Evolutionary conservation across 37 sponge, comb jelly and placozoan genomes (phyloP).

Genomic region (Haliclona indistincta): DNA sequence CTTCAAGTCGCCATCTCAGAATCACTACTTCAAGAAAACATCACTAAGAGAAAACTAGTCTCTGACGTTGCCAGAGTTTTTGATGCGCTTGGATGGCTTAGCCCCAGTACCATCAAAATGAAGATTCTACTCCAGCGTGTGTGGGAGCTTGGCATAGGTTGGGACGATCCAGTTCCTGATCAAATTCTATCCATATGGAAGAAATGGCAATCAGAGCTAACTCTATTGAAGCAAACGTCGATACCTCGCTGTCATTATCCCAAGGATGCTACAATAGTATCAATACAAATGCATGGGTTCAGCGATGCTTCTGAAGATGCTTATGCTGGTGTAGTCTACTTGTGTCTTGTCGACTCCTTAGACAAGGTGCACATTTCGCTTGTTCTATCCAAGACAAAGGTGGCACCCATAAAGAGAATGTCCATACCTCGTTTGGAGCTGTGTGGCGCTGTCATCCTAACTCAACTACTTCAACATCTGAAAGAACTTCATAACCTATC

Average conservation of each 20-base stretch:
- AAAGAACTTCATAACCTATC: not conserved
- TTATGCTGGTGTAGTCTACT: conserved; percentile 24
- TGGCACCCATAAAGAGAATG: conserved; percentile 23
- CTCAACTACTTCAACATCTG: conserved; percentile 2
- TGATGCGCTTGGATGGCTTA: conserved; percentile 19
- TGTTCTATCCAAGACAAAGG: not conserved
- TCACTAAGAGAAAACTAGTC: conserved; percentile 27
- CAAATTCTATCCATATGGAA: conserved; percentile 16
- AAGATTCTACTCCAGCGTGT: conserved; percentile 37
- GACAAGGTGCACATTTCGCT: not conserved
- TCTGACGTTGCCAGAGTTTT: conserved; percentile 35
- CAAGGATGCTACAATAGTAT: not conserved
- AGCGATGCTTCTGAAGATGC: conserved; percentile 39
- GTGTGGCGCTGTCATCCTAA: conserved; percentile 22
- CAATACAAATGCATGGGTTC: conserved; percentile 33
- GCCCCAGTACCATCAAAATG: conserved; percentile 28
- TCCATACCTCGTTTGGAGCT: conserved; percentile 34
- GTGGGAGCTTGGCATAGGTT: conserved; percentile 23
- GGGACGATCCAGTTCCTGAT: conserved; percentile 38
- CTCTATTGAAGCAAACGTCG: not conserved
- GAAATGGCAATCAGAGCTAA: conserved; percentile 26
- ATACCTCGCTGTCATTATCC: conserved; percentile 38
- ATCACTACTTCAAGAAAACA: not conserved
- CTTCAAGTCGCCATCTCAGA: conserved; percentile 15
- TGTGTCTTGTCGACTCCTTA: not conserved